Conservation (phyloP, 2,888 invertebrate species). For the Nineta flava region DNA sequence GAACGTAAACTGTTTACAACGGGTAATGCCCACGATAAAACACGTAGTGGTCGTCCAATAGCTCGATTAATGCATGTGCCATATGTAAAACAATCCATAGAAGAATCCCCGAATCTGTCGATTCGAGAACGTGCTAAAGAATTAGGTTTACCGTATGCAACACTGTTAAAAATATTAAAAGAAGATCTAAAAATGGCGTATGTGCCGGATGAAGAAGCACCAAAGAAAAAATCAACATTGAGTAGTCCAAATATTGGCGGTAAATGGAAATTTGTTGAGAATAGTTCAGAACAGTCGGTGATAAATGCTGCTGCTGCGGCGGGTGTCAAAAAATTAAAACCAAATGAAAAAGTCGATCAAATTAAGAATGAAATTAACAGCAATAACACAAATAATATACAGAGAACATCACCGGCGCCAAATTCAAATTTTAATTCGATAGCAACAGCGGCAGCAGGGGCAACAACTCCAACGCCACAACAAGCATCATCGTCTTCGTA, state of each 20-base stretch:
- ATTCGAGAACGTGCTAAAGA: slow-evolving; percentile 22
- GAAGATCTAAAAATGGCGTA: slow-evolving; percentile 13
- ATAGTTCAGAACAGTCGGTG: not conserved
- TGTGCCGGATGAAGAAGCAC: not conserved
- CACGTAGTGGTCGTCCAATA: slow-evolving; percentile 22
- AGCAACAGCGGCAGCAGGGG: not conserved
- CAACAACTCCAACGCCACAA: not conserved
- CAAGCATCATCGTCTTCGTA: not conserved
- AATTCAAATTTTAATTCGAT: not conserved
- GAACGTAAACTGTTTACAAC: slow-evolving; percentile 25
- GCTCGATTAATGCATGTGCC: slow-evolving; percentile 13
- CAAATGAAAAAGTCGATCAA: not conserved
- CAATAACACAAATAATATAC: not conserved
- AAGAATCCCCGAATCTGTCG: slow-evolving; percentile 21
- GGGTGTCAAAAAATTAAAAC: slow-evolving; percentile 2
- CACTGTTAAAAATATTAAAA: slow-evolving; percentile 21
- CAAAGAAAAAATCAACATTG: slow-evolving; percentile 4
- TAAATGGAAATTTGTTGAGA: slow-evolving; percentile 6
- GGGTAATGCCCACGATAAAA: slow-evolving; percentile 24
- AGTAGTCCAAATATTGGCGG: slow-evolving; percentile 1
- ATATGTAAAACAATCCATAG: slow-evolving; percentile 20
- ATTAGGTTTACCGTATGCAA: slow-evolving; percentile 21
- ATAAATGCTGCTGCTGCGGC: no score
- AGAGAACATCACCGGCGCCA: not conserved
- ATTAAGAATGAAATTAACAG: not conserved